phyloP scores from a whole-genome alignment of 2,888 invertebrate genomes.

The Caenorhabditis sp. region DNA sequence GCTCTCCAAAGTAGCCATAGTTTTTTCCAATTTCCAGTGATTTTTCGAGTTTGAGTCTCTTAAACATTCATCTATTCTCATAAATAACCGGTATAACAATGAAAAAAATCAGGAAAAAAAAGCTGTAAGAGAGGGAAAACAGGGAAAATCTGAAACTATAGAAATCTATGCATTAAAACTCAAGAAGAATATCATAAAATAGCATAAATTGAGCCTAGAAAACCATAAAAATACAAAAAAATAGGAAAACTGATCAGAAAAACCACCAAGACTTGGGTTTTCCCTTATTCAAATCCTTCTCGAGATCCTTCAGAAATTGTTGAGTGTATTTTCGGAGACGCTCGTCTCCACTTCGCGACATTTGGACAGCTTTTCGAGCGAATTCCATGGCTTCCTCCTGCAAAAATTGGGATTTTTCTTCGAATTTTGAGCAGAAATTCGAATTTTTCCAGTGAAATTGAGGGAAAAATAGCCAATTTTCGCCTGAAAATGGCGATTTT shows the following conservation, averaged over 20 bases:
- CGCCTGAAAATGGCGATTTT: no score
- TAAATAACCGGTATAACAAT: no score
- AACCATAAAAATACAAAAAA: conserved; percentile 9
- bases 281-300: conserved; percentile 88
- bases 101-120: no score
- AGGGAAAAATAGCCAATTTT: no score
- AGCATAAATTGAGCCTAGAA: neutral
- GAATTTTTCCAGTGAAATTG: no score
- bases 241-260: conserved; percentile 36
- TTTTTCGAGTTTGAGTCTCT: no score
- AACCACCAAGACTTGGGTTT: conserved; percentile 69
- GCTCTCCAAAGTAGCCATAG: no score
- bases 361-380: conserved; percentile 75
- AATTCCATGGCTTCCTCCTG: conserved; percentile 85
- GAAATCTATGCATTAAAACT: neutral
- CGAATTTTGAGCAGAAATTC: neutral
- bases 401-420: no score
- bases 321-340: conserved; percentile 71
- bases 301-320: conserved; percentile 75
- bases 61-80: neutral
- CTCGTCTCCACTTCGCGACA: conserved; percentile 70
- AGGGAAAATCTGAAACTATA: neutral
- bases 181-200: neutral
- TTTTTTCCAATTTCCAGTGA: no score
- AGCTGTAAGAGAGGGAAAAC: no score